Base-by-base conservation (phyloP, 2,113 vertebrate genomes). In the Ardeotis arabs region DNA sequence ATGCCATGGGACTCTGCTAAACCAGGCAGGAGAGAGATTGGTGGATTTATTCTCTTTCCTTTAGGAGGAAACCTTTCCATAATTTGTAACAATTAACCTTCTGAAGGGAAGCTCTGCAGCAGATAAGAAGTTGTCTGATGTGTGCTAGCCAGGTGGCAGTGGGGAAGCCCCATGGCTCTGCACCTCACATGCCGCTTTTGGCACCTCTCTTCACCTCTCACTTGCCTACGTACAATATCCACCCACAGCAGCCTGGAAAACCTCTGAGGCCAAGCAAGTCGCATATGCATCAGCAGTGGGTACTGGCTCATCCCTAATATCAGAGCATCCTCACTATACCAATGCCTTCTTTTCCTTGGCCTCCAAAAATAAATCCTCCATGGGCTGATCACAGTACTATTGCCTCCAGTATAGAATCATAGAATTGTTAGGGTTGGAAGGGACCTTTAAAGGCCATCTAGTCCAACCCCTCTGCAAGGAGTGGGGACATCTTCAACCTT, bases 1-100 rank as follows among this genome's bases (percentile, higher is more conserved):
- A 50, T 84, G 50, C 37, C 39, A 7, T 17, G 74, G 90, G 62
- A 75, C 45, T 64, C 24, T 63, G 45, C 76, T 93, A 73, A 92
- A 95, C 59, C 66, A 93, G 41, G 50, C 53, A 87, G 62, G 93
- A 72, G 14, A 73, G 66, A 82, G 14, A 16, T 33, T 82, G 75
- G 76, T 80, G 59, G 87, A 78, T 93, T 90, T 89, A 63, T 55
- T 95, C 58, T n/a, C 49, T 82, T 64, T 86, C 15, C 35, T 81
- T 83, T 90, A 56, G 55, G 69, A 74, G 47, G 55, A 94, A 96
- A 79, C n/a, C 8, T 83, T 91, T 84, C 58, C 62, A 44, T 76
- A 66, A 69, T 92, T 90, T 68, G 11, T 24, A 84, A 28, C 49
- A 31, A 80, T 81, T 63, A 33, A 27, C n/a, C 50, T 87, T 56